Evolutionary conservation across 2,113 vertebrate species (phyloP).

Genomic region (Hassar affinis): DNA sequence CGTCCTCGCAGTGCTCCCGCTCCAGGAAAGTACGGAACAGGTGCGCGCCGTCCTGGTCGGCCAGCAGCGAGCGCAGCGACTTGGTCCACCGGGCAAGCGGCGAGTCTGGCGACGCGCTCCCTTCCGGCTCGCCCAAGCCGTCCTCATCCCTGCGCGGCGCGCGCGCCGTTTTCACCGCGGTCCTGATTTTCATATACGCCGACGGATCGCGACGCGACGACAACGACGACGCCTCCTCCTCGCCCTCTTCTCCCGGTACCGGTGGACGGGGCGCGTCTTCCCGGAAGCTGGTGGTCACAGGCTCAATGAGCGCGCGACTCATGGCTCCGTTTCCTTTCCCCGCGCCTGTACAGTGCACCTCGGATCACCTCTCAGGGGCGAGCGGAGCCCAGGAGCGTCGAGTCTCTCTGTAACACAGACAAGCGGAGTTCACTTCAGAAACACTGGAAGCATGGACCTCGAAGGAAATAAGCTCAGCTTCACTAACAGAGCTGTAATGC

Average conservation of each 20-base stretch:
- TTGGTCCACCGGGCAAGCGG: slow-evolving; percentile 92
- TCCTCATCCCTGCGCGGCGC: slow-evolving; percentile 81
- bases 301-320: slow-evolving; percentile 88
- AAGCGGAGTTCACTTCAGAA: not conserved
- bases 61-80: slow-evolving; percentile 91
- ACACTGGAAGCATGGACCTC: not conserved
- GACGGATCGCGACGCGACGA: slow-evolving; percentile 65
- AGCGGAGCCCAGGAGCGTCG: not conserved
- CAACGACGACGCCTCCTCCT: slow-evolving; percentile 53
- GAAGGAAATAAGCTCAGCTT: not conserved
- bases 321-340: slow-evolving; percentile 75
- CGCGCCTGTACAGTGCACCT: slow-evolving; percentile 11
- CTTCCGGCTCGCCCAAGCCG: slow-evolving; percentile 92
- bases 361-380: slow-evolving; percentile 18
- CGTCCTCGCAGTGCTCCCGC: slow-evolving; percentile 91
- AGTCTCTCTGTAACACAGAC: slow-evolving; percentile 11
- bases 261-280: slow-evolving; percentile 97
- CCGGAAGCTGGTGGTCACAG: slow-evolving; percentile 87
- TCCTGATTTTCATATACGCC: slow-evolving; percentile 73
- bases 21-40: slow-evolving; percentile 96
- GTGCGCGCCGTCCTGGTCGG: slow-evolving; percentile 94
- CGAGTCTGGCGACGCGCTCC: slow-evolving; percentile 91
- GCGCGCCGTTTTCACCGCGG: slow-evolving; percentile 75
- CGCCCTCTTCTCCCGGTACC: slow-evolving; percentile 95
- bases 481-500: not conserved